A percentile compares a stretch with the other conserved stretches of the same genome.
Conservation (phyloP, 2,113 vertebrate genomes). For the Phainopepla nitens region DNA sequence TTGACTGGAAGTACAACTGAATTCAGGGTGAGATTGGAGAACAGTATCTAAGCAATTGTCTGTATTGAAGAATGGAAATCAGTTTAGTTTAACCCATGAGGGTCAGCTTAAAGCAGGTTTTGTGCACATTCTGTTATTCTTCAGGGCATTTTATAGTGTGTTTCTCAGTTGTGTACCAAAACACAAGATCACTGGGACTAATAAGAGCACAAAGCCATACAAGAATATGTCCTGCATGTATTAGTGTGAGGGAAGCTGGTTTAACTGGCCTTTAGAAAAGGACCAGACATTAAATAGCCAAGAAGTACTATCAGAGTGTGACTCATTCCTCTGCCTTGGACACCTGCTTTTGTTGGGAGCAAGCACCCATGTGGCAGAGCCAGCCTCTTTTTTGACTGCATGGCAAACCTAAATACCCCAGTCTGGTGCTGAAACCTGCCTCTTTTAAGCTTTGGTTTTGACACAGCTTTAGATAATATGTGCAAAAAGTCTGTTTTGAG, state of each 20-base stretch:
- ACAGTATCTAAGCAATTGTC: background rate
- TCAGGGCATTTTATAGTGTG: background rate
- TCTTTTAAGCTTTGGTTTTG: background rate
- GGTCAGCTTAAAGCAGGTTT: background rate
- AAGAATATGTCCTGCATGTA: background rate
- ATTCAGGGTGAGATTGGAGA: background rate
- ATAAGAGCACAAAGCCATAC: background rate
- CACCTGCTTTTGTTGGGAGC: background rate
- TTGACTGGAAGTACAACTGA: background rate
- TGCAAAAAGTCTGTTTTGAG: background rate
- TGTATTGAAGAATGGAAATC: background rate
- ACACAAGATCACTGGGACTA: background rate
- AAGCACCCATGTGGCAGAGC: background rate
- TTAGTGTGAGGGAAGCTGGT: slow-evolving; percentile 12
- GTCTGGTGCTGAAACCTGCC: background rate
- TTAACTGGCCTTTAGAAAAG: slow-evolving; percentile 1
- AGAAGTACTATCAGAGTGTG: background rate
- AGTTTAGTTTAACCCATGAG: background rate
- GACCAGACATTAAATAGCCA: background rate
- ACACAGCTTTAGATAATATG: background rate
- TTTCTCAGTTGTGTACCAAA: background rate
- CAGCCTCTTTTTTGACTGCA: background rate
- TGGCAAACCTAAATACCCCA: background rate
- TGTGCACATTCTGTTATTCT: background rate
- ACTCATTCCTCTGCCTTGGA: background rate